Conservation (phyloP, 2,113 vertebrate genomes). For the Sphaerodactylus townsendi region DNA sequence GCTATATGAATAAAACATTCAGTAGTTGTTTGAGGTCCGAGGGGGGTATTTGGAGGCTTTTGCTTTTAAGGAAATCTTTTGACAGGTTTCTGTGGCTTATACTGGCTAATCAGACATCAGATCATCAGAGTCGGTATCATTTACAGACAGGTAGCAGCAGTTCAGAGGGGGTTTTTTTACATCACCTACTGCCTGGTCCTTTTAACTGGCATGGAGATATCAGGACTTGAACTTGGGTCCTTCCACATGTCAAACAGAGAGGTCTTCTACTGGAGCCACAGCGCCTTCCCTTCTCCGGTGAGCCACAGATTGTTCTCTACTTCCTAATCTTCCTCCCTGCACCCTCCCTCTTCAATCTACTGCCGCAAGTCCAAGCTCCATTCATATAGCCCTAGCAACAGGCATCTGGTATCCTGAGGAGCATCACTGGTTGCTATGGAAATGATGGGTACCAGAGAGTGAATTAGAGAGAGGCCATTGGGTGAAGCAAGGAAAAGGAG, state of each 20-base stretch:
- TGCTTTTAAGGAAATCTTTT: background rate
- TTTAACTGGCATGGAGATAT: too few species aligned
- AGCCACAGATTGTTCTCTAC: too few species aligned
- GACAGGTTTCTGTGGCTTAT: background rate
- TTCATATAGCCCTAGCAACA: background rate
- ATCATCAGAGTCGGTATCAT: too few species aligned
- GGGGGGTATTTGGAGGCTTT: background rate
- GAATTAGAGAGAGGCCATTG: too few species aligned
- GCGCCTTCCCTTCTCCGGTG: background rate
- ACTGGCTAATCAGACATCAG: too few species aligned
- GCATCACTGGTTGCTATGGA: conserved; percentile 1
- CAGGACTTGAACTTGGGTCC: too few species aligned
- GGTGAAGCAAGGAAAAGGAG: background rate
- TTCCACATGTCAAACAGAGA: too few species aligned
- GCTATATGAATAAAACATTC: background rate
- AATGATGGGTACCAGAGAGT: background rate
- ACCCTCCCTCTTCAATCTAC: background rate
- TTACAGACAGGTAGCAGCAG: too few species aligned
- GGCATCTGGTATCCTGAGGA: background rate
- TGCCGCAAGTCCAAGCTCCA: background rate
- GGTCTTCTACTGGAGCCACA: background rate
- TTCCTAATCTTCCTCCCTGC: background rate
- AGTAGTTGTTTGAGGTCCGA: background rate
- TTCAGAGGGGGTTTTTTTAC: too few species aligned
- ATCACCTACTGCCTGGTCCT: too few species aligned